phyloP scores from a whole-genome alignment of 2,888 invertebrate genomes.

The Sycophila texana region DNA sequence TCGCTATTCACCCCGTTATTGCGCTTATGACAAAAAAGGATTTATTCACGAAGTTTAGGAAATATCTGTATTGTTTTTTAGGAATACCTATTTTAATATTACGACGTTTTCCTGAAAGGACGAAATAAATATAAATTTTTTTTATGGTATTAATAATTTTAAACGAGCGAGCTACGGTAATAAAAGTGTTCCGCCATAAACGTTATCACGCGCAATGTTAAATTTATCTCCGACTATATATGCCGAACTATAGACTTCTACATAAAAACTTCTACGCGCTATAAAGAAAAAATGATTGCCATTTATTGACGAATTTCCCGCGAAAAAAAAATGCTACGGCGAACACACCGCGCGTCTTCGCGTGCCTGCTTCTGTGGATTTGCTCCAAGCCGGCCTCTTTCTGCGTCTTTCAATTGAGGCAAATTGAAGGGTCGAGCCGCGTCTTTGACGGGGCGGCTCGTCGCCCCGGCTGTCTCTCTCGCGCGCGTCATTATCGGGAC shows the following conservation, averaged over 20 bases:
- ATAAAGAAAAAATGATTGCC: no score
- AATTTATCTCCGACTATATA: no score
- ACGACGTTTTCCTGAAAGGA: conserved; percentile 1
- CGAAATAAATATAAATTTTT: not conserved
- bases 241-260: no score
- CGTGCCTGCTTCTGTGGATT: not conserved
- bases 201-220: no score
- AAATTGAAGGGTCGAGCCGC: conserved; percentile 52
- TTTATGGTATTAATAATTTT: not conserved
- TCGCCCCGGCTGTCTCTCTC: not conserved
- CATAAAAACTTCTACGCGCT: no score
- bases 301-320: not conserved
- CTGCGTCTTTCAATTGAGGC: conserved; percentile 50
- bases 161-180: no score
- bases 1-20: not conserved
- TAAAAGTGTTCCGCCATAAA: no score
- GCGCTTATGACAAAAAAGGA: not conserved
- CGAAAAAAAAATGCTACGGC: not conserved
- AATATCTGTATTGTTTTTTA: conserved; percentile 4
- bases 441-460: not conserved
- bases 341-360: not conserved
- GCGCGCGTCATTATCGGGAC: conserved; percentile 50
- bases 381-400: conserved; percentile 1
- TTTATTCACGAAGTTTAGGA: conserved; percentile 10
- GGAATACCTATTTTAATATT: conserved; percentile 6